Evolutionary conservation across 2,113 vertebrate species (phyloP), one percentile per base, ranked within the genome.

Genomic region (Onychorhynchus coronatus): DNA sequence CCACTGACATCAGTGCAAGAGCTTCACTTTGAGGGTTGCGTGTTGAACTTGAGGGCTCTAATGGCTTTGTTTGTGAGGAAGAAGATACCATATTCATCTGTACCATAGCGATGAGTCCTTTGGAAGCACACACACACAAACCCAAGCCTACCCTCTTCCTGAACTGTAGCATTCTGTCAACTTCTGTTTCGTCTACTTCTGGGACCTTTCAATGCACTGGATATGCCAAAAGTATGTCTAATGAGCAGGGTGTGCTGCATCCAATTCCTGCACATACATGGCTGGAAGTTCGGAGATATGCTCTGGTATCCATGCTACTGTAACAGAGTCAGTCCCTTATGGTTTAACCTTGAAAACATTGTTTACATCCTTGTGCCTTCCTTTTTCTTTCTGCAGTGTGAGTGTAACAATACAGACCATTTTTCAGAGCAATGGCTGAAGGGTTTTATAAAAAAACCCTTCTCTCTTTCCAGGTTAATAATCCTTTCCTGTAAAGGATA

Each of bases 1-100:
- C 42, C 33, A 12, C 23, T 21, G 18, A 7, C 18, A 55, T 7
- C 30, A 9, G 49, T 33, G 22, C 31, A 42, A 61, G 27, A 49
- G 6, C 14, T 24, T 79, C n/a, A 8, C n/a, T 70, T 14, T 31
- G 31, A 77, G 52, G 9, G 24, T 2, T 31, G 63, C 50, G 24
- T 12, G 20, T 59, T 0, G 0, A 39, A 52, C 56, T 6, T 14
- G 5, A 52, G 15, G 30, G 25, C 4, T 82, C n/a, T 47, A 30
- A 42, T 73, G 37, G 7, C 9, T 91, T 81, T 67, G 14, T 33
- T 55, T 28, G 24, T 61, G 33, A 46, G 53, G 61, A 70, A 21
- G 44, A 66, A 25, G 52, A 11, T 31, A 14, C 9, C 10, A 9
- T 8, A 30, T 52, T 81, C 22, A 25, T 23, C 50, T 47, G 14